Evolutionary conservation across 2,888 invertebrate genomes (phyloP), one percentile per base, ranked within the genome.

Genomic region (Sphecodes monilicornis): DNA sequence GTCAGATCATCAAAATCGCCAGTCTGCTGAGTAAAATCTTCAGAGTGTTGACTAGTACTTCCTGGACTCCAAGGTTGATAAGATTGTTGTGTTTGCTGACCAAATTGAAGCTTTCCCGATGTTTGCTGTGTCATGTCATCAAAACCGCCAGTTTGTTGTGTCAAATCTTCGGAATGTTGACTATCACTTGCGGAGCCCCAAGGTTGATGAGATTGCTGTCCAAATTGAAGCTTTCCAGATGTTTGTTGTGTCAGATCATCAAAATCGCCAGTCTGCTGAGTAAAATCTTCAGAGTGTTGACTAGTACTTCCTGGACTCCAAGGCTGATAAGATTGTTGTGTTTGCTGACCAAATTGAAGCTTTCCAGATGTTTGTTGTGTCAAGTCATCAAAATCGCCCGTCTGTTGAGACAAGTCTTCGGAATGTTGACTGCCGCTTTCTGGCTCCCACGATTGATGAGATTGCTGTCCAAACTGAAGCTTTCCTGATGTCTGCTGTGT

Each of bases 111-210:
- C n/a, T 79, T 75, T 13, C 80, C 84, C 1, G 81, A 76, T 8
- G 70, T 80, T 71, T 88, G 88, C 4, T 60, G 60, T 3, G 36
- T 73, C 10, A 54, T 54, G 18, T 78, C 74, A 90, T 94, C 92
- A n/a, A 26, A n/a, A 18, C 41, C n/a, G 6, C 39, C 39, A 66
- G 70, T 57, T 29, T 75, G 64, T 32, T 77, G 77, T 3, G 60
- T 57, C 8, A 76, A 46, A 50, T 80, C 76, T 11, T 60, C 76
- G 1, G n/a, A 46, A 10, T 80, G 60, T n/a, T 78, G 57, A 18
- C 26, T 46, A 11, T 16, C 41, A 41, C 54, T 26, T 0, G 1
- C 39, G 32, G n/a, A n/a, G 1, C 1, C 1, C 66, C 71, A 54
- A 43, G 78, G n/a, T 22, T 69, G 29, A 22, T 46, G 0, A 3